Evolutionary conservation across 2,888 invertebrate species (phyloP), one percentile per base, ranked within the genome.

Genomic region (Lottia scabra): DNA sequence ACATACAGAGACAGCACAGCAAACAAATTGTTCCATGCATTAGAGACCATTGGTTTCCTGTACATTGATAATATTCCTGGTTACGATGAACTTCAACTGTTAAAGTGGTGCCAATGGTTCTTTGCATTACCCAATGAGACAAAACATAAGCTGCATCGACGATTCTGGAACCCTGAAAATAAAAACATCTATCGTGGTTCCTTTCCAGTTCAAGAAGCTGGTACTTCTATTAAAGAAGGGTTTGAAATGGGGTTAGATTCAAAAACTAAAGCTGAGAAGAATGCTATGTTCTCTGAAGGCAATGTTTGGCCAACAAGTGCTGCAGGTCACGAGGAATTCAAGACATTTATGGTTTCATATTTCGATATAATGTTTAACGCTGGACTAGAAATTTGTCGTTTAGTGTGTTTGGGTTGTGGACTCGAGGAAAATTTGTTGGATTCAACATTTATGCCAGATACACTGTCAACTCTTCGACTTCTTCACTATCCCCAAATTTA

Each of bases 41-140:
- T 84, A 19, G 81, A 84, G 69, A 82, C 78, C 26, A 74, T 76
- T 6, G 84, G 84, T 0, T 84, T 84, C 70, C 73, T 83, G 12
- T 81, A 74, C 66, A 78, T 84, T 13, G 82, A 83, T 64, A 81
- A 81, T 62, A 75, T 80, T 2, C 67, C 76, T 23, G 80, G 81
- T 15, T 67, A 81, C 16, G 81, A 84, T 64, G 76, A 72, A 43
- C 75, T 78, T 10, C 77, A 75, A 65, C 72, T 83, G 6, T 45
- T 78, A 48, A 74, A 78, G 27, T 63, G 75, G 30, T 78, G 80
- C 64, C 70, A 72, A 26, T 81, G 81, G 80, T 84, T 83, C 70
- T 84, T 84, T 62, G 68, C 67, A 6, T 74, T 73, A 44, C 74
- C 79, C 0, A 68, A 74, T 19, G 78, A 80, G 43, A 73, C 71